These are phyloP conservation scores for Bombus impatiens DNA, from an alignment of 1,140 invertebrate genomes.

Conservation along the genomic window DNA sequence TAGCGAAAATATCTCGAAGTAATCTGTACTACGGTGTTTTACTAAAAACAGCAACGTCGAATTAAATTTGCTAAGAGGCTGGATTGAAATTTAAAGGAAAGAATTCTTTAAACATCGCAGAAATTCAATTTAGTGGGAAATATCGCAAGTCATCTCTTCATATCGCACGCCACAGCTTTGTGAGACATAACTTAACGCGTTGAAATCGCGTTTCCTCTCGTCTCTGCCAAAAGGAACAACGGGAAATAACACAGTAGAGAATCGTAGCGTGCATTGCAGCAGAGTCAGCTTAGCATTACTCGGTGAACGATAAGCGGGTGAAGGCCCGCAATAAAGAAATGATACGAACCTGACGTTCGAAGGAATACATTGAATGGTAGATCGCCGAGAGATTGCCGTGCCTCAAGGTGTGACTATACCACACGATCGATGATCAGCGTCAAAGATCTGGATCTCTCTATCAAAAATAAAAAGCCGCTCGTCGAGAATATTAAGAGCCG, in stretches of 20 bases:
- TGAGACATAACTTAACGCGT: not conserved
- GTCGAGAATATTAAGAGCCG: conserved; percentile 28
- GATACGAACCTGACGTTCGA: conserved; percentile 14
- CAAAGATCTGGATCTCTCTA: conserved; percentile 35
- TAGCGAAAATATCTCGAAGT: too few relatives aligned
- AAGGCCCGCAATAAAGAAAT: conserved; percentile 19
- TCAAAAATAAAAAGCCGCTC: conserved; percentile 22
- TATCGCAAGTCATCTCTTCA: not conserved
- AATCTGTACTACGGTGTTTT: too few relatives aligned
- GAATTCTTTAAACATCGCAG: too few relatives aligned
- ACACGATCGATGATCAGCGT: conserved; percentile 24
- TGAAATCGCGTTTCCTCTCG: not conserved
- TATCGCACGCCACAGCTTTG: not conserved
- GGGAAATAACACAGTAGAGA: not conserved
- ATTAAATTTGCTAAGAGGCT: too few relatives aligned
- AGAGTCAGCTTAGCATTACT: not conserved
- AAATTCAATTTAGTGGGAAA: not conserved
- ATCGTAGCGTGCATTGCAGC: not conserved
- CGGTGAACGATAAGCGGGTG: conserved; percentile 1
- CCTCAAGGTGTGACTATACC: conserved; percentile 40
- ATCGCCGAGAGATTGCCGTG: conserved; percentile 4
- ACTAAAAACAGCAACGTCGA: too few relatives aligned
- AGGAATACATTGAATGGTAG: conserved; percentile 14
- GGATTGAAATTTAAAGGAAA: too few relatives aligned
- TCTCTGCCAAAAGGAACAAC: not conserved